A percentile compares a stretch with the other conserved stretches of the same genome.
These are phyloP conservation scores for Odobenus rosmarus DNA, from an alignment of 2,113 vertebrate genomes.

Conservation along the genomic window DNA sequence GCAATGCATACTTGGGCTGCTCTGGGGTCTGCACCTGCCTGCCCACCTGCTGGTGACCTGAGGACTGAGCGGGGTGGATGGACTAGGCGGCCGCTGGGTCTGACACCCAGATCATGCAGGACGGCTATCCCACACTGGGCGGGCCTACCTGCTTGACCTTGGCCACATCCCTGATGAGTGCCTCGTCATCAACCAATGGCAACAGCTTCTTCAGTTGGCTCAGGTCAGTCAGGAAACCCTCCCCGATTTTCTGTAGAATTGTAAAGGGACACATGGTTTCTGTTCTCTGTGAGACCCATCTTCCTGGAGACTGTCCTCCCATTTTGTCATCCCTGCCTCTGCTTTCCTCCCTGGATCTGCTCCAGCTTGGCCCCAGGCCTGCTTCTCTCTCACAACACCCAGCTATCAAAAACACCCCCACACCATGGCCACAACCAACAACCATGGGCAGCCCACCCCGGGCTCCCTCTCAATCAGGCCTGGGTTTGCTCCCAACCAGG, in stretches of 20 bases:
- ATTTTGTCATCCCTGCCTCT: background rate
- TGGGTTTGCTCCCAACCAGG: background rate
- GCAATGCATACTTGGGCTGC: too few species aligned
- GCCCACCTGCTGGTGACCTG: background rate
- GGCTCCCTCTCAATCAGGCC: background rate
- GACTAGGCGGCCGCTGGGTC: background rate
- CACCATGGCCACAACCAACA: accelerated
- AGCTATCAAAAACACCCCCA: background rate
- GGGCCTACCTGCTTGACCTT: slow-evolving; percentile 91
- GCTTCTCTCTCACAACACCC: background rate
- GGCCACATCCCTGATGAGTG: slow-evolving; percentile 91
- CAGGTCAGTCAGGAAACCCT: slow-evolving; percentile 91
- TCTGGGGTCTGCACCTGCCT: background rate
- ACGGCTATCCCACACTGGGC: background rate
- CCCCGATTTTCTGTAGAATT: slow-evolving; percentile 88
- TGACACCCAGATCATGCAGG: background rate
- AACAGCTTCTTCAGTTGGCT: slow-evolving; percentile 90
- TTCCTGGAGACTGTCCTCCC: background rate
- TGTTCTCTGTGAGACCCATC: background rate
- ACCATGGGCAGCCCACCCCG: background rate
- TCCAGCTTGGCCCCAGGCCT: background rate
- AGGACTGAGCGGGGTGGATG: background rate
- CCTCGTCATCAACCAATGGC: slow-evolving; percentile 85
- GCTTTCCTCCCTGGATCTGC: background rate
- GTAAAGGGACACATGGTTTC: background rate